These are phyloP conservation scores for Megalopta genalis DNA, from an alignment of 1,140 invertebrate species.

Conservation along the genomic window DNA sequence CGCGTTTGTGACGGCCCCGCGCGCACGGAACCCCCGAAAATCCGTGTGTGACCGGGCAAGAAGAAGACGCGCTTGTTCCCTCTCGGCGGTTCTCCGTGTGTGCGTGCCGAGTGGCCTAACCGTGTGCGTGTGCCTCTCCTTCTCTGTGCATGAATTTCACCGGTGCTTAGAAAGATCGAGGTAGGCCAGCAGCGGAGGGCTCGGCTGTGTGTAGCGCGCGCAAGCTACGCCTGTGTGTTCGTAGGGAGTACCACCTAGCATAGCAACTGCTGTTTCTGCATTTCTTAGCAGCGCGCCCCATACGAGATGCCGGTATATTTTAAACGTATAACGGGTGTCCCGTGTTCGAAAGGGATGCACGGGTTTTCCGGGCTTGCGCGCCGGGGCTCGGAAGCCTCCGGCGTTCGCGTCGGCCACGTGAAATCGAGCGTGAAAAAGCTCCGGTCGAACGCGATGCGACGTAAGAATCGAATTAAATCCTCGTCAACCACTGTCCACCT, in stretches of 20 bases:
- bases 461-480: slow-evolving; percentile 76
- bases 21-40: slow-evolving; percentile 26
- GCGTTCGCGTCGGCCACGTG: slow-evolving; percentile 35
- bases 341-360: slow-evolving; percentile 32
- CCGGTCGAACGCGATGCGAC: slow-evolving; percentile 63
- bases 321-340: slow-evolving; percentile 76
- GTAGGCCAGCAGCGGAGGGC: too few relatives aligned
- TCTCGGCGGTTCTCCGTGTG: slow-evolving; percentile 20
- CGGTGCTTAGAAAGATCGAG: slow-evolving; percentile 45
- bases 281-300: slow-evolving; percentile 75
- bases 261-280: slow-evolving; percentile 80
- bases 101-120: slow-evolving; percentile 23
- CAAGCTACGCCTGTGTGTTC: slow-evolving; percentile 53
- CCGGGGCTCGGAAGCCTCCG: not conserved
- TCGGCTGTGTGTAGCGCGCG: slow-evolving; percentile 24
- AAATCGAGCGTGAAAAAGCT: slow-evolving; percentile 66
- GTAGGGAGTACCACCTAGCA: slow-evolving; percentile 76
- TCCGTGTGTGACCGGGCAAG: slow-evolving; percentile 44
- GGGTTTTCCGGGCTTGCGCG: not conserved
- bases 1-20: not conserved
- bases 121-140: slow-evolving; percentile 15
- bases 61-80: slow-evolving; percentile 41
- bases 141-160: slow-evolving; percentile 47
- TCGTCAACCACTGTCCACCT: slow-evolving; percentile 61
- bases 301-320: slow-evolving; percentile 72